A percentile compares a stretch with the other conserved stretches of the same genome.
phyloP scores from a whole-genome alignment of 2,797 vertebrate species.

The Lemur catta region DNA sequence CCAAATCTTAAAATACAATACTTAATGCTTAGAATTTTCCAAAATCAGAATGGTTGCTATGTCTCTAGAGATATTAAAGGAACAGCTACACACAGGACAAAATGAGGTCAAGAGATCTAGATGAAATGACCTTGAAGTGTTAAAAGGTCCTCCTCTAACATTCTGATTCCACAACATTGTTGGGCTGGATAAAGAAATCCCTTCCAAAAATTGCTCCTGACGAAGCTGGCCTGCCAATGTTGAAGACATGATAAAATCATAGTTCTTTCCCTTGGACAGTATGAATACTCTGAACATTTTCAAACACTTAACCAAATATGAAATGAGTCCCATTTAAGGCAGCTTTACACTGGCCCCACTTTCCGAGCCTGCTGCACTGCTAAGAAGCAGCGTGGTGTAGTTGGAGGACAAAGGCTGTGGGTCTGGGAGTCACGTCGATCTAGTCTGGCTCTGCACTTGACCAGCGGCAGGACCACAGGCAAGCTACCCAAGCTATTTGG shows the following conservation, averaged over 20 bases:
- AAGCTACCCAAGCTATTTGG: not conserved
- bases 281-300: not conserved
- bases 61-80: not conserved
- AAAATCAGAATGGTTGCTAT: not conserved
- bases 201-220: not conserved
- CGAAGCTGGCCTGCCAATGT: not conserved
- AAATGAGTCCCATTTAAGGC: not conserved
- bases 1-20: not conserved
- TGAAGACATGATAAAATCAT: not conserved
- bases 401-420: not conserved
- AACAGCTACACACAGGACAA: not conserved
- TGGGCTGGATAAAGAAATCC: not conserved
- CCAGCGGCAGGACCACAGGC: not conserved
- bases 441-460: not conserved
- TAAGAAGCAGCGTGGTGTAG: not conserved
- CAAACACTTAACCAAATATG: not conserved
- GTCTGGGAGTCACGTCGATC: not conserved
- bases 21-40: not conserved
- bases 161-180: not conserved
- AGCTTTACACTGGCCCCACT: not conserved
- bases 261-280: not conserved
- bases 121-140: not conserved
- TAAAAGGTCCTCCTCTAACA: not conserved
- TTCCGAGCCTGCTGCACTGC: not conserved
- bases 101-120: not conserved